These are phyloP conservation scores for Xestia c-nigrum DNA, from an alignment of 2,888 invertebrate species.

Conservation along the genomic window DNA sequence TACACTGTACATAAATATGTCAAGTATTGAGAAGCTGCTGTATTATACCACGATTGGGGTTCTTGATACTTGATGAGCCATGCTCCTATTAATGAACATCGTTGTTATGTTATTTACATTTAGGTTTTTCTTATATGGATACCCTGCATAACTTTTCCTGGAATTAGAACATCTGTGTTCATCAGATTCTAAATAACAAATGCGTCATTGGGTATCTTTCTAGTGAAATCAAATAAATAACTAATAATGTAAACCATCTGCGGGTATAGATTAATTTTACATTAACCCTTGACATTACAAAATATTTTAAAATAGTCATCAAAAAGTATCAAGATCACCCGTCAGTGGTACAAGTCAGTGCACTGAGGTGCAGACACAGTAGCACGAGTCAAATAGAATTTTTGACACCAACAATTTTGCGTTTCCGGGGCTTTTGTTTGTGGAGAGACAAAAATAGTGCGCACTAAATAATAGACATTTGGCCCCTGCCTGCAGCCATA, in stretches of 20 bases:
- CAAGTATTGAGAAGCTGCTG: conserved; percentile 87
- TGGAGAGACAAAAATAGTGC: conserved; percentile 73
- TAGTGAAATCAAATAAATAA: conserved; percentile 38
- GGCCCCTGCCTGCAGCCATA: conserved; percentile 45
- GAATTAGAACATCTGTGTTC: conserved; percentile 35
- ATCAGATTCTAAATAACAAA: conserved; percentile 25
- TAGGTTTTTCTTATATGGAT: not conserved
- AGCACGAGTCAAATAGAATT: conserved; percentile 80
- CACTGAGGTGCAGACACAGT: conserved; percentile 63
- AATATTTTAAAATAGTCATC: not conserved
- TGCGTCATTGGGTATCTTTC: conserved; percentile 39
- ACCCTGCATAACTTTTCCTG: conserved; percentile 12
- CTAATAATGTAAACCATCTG: conserved; percentile 27
- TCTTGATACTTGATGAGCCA: conserved; percentile 78
- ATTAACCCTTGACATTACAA: not conserved
- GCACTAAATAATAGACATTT: conserved; percentile 61
- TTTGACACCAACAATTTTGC: conserved; percentile 82
- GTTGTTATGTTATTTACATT: conserved; percentile 27
- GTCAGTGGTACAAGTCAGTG: conserved; percentile 49
- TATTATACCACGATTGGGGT: conserved; percentile 75
- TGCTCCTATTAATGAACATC: conserved; percentile 23
- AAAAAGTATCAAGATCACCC: conserved; percentile 67
- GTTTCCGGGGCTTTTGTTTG: conserved; percentile 76
- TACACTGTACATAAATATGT: conserved; percentile 90
- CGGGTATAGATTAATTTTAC: not conserved